Base-by-base conservation (phyloP, 1,140 invertebrate genomes). In the Asobara japonica region DNA sequence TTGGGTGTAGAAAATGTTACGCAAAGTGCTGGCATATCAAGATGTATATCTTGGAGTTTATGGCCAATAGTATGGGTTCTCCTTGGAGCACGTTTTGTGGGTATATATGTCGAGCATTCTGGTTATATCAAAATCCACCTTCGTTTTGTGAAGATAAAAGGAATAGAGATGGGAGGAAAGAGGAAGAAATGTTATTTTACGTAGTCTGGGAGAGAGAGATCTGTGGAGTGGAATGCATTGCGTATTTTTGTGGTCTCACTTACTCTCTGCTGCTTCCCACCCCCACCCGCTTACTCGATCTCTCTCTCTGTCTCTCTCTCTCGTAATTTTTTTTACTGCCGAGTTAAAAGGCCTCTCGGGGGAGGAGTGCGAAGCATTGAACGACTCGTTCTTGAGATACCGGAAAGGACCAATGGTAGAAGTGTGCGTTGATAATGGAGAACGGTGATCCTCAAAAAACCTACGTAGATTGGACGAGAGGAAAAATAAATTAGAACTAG, bases 21-120 rank as follows among this genome's bases (percentile, higher is more conserved):
- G 65, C 65, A 66, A 38, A 66, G 65, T 66, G 38, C 65, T 48
- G 65, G 65, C 33, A 45, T 45, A 45, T 66, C 65, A 66, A 66
- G 65, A 66, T 66, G 33, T 66, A 66, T 66, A 66, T 66, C 65
- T 13, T 10, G 6, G 25, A 66, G 38, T 66, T 66, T 66, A 66
- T 66, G 65, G 65, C 22, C 38, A 27, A n/a, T n/a, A n/a, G 25
- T 66, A 22, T 22, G 33, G 36, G 18, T 66, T 48, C 18, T 22
- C 25, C 38, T 66, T 66, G 7, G 65, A 25, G 33, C 65, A 66
- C 38, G 65, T 45, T 38, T 56, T 56, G 22, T 25, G 51, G 22
- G 51, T 56, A 56, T 56, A 56, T 56, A 56, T 20, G 51, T 56
- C 51, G 51, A 56, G 13, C 18, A 22, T 18, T 56, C 51, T 56